A percentile compares a stretch with the other conserved stretches of the same genome.
Evolutionary conservation across 2,888 invertebrate species (phyloP).

Genomic region (Clunio marinus): DNA sequence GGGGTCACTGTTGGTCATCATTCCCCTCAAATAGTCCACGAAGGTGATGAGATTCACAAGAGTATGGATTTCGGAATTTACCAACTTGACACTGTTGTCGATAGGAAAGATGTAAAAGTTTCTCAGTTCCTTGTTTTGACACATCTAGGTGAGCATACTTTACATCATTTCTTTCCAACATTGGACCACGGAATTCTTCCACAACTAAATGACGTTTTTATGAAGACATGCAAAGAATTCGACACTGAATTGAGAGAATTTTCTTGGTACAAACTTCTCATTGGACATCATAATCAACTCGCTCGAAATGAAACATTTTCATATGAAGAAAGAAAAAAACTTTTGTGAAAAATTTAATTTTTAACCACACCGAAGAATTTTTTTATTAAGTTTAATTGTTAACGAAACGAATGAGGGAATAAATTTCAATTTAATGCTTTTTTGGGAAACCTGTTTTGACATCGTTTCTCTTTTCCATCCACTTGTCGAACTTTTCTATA

Average conservation of each 20-base stretch:
- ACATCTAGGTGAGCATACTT: constrained; percentile 70
- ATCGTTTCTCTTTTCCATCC: no score
- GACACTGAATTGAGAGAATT: constrained; percentile 44
- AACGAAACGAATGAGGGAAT: no score
- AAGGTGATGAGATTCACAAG: constrained; percentile 63
- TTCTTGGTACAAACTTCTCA: no score
- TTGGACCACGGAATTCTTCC: constrained; percentile 70
- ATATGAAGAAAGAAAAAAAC: no score
- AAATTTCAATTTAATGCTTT: no score
- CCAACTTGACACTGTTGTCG: constrained; percentile 69
- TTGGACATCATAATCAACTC: no score
- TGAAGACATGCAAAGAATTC: constrained; percentile 48
- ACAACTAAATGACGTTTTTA: constrained; percentile 58
- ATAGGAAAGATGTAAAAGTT: constrained; percentile 64
- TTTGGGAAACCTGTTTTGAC: no score
- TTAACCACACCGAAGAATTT: no score
- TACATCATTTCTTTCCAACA: constrained; percentile 79
- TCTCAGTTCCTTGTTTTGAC: constrained; percentile 65
- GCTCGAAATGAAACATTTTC: no score
- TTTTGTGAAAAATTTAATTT: no score
- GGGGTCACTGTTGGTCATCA: constrained; percentile 74
- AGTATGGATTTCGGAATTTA: constrained; percentile 70
- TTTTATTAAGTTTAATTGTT: no score
- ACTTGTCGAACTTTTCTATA: no score
- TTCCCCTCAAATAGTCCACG: constrained; percentile 73